phyloP scores from a whole-genome alignment of 2,888 invertebrate genomes.

The Meandrusa payeni region DNA sequence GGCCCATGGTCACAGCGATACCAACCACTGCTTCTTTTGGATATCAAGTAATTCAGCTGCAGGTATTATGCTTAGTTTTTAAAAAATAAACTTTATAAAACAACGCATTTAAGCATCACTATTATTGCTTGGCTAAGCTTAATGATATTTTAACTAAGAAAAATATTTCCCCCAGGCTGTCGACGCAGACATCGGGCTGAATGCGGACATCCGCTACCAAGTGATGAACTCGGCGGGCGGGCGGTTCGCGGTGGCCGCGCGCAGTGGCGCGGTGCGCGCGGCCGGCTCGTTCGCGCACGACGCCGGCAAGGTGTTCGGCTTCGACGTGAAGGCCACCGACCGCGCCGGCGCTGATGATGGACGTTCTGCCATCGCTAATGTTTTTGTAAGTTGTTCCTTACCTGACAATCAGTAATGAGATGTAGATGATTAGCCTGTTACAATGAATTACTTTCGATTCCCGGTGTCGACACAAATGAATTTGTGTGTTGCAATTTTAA shows the following conservation, averaged over 20 bases:
- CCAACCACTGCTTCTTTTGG: constrained; percentile 91
- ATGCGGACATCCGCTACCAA: constrained; percentile 90
- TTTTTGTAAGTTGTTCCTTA: constrained; percentile 86
- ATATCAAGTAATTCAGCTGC: constrained; percentile 88
- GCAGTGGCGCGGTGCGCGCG: constrained; percentile 87
- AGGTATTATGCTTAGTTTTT: constrained; percentile 60
- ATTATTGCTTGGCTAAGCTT: too few species aligned
- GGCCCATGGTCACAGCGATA: constrained; percentile 91
- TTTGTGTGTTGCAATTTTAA: too few species aligned
- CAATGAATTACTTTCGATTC: too few species aligned
- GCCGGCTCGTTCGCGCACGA: constrained; percentile 85
- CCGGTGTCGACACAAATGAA: too few species aligned
- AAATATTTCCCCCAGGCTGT: too few species aligned
- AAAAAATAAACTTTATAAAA: neutral
- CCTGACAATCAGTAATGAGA: too few species aligned
- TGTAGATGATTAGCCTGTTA: too few species aligned
- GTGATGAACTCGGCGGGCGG: constrained; percentile 88
- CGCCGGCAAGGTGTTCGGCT: constrained; percentile 89
- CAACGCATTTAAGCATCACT: neutral
- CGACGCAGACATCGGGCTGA: constrained; percentile 87
- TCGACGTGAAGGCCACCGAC: constrained; percentile 94
- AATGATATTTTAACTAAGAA: too few species aligned
- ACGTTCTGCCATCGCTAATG: constrained; percentile 90
- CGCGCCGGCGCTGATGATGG: constrained; percentile 90
- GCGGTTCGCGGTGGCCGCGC: constrained; percentile 88